Conservation (phyloP, 1,140 invertebrate genomes). For the Oppia nitens region DNA sequence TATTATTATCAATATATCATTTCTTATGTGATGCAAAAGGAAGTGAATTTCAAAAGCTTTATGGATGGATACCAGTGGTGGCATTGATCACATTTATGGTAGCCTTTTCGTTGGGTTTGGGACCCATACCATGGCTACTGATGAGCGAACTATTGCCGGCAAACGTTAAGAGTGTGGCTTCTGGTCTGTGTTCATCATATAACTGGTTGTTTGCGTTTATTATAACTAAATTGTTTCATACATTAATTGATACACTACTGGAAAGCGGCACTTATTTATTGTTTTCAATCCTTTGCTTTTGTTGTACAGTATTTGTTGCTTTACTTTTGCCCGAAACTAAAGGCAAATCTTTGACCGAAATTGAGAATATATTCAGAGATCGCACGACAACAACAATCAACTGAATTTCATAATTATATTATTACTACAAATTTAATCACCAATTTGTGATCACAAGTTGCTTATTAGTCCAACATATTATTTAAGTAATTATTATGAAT, state of each 20-base stretch:
- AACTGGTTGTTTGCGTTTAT: conserved; percentile 65
- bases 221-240: conserved; percentile 52
- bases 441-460: too few relatives aligned
- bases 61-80: conserved; percentile 35
- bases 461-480: too few relatives aligned
- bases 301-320: conserved; percentile 27
- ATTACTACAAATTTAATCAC: too few relatives aligned
- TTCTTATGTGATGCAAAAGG: not conserved
- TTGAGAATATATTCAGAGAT: conserved; percentile 17
- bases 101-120: conserved; percentile 48
- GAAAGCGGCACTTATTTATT: conserved; percentile 29
- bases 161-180: conserved; percentile 54
- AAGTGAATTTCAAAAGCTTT: conserved; percentile 4
- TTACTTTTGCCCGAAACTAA: conserved; percentile 33
- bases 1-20: conserved; percentile 45
- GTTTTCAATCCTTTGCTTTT: conserved; percentile 27
- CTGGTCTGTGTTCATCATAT: conserved; percentile 49
- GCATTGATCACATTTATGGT: conserved; percentile 39
- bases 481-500: too few relatives aligned
- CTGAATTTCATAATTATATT: too few relatives aligned
- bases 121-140: conserved; percentile 68
- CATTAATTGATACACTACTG: conserved; percentile 31
- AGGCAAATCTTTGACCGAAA: conserved; percentile 31
- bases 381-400: not conserved
- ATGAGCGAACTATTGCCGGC: conserved; percentile 53